These are phyloP conservation scores for Gallirallus australis DNA, from an alignment of 2,797 vertebrate species.

Conservation along the genomic window DNA sequence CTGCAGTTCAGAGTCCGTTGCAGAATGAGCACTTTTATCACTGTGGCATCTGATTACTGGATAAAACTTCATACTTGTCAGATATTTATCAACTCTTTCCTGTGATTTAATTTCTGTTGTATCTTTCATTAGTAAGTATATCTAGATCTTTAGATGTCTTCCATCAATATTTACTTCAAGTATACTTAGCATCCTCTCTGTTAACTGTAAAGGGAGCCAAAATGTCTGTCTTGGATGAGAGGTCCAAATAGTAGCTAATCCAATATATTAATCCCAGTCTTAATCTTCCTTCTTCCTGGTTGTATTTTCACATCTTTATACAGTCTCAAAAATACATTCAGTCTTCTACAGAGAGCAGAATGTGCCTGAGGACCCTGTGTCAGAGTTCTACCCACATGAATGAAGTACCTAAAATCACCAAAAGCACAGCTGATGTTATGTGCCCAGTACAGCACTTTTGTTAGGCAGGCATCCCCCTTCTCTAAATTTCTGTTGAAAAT, in stretches of 20 bases:
- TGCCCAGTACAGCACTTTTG: not conserved
- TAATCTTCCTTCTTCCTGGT: not conserved
- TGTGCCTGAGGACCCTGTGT: not conserved
- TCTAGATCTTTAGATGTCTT: not conserved
- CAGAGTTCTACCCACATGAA: not conserved
- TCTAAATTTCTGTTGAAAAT: not conserved
- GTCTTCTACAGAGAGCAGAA: not conserved
- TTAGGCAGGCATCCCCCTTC: not conserved
- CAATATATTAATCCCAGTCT: not conserved
- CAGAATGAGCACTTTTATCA: not conserved
- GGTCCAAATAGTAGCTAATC: not conserved
- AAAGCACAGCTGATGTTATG: not conserved
- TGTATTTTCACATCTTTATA: not conserved
- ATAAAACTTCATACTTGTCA: not conserved
- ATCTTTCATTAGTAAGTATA: not conserved
- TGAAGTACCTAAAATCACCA: not conserved
- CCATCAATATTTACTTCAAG: not conserved
- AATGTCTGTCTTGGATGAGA: not conserved
- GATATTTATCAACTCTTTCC: not conserved
- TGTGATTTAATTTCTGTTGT: not conserved
- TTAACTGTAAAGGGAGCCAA: not conserved
- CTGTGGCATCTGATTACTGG: not conserved
- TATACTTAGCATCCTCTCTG: not conserved
- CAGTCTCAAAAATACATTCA: not conserved
- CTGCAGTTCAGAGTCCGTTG: not conserved